Evolutionary conservation across 2,797 vertebrate species (phyloP).

Genomic region (Thaleichthys pacificus): DNA sequence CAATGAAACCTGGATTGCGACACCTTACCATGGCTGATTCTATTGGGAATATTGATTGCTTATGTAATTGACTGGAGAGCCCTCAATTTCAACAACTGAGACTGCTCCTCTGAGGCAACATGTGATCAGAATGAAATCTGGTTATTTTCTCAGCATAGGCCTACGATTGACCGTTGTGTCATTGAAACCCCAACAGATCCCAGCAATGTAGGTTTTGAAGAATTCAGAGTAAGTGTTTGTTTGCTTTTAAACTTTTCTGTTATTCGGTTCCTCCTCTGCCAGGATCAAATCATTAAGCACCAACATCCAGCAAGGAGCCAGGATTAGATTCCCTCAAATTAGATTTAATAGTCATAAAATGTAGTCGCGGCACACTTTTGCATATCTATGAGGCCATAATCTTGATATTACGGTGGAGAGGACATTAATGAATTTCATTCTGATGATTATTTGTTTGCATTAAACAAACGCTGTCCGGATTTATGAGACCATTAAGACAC

Average conservation of each 20-base stretch:
- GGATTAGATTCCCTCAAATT: not conserved
- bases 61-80: slow-evolving; percentile 65
- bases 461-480: slow-evolving; percentile 7
- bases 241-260: too few species aligned
- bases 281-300: not conserved
- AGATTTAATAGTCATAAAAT: slow-evolving; percentile 4
- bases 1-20: slow-evolving; percentile 57
- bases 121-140: slow-evolving; percentile 60
- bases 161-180: too few species aligned
- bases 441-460: slow-evolving; percentile 15
- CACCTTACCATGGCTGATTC: slow-evolving; percentile 56
- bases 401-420: not conserved
- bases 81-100: slow-evolving; percentile 46
- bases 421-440: slow-evolving; percentile 12
- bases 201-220: too few species aligned
- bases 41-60: slow-evolving; percentile 70
- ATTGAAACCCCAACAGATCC: too few species aligned
- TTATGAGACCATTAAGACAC: slow-evolving; percentile 7
- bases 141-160: not conserved
- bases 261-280: not conserved
- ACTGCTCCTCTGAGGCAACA: slow-evolving; percentile 25
- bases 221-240: too few species aligned
- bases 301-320: not conserved
- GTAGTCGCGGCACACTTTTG: not conserved
- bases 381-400: slow-evolving; percentile 13